A percentile compares a stretch with the other conserved stretches of the same genome.
Conservation (phyloP, 2,113 vertebrate species). For the Uria lomvia region DNA sequence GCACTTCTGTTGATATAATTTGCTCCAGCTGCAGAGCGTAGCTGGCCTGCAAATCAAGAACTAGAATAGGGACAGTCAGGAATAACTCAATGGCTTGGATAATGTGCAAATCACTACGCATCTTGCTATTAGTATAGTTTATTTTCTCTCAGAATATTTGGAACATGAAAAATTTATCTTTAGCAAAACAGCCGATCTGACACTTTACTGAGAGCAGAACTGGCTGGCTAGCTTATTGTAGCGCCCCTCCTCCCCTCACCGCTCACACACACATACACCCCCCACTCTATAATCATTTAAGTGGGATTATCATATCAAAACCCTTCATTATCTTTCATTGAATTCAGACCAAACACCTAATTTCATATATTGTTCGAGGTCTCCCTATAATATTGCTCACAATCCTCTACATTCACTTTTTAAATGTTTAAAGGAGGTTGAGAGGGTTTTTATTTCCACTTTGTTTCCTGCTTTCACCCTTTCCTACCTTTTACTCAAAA, state of each 20-base stretch:
- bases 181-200: conserved; percentile 82
- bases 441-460: background rate
- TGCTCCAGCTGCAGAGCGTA: conserved; percentile 86
- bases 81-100: conserved; percentile 88
- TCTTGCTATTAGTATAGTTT: conserved; percentile 82
- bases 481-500: conserved; percentile 7
- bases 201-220: conserved; percentile 74
- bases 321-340: conserved; percentile 62
- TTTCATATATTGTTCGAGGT: conserved; percentile 58
- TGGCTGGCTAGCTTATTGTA: conserved; percentile 74
- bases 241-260: conserved; percentile 49
- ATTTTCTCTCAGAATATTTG: conserved; percentile 81
- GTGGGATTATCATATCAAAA: conserved; percentile 72
- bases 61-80: conserved; percentile 87
- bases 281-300: conserved; percentile 63
- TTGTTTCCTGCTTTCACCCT: background rate
- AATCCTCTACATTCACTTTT: conserved; percentile 33
- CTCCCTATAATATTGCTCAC: conserved; percentile 7
- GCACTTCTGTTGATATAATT: conserved; percentile 89
- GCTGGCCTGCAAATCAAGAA: conserved; percentile 87
- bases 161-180: conserved; percentile 84
- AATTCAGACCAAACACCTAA: conserved; percentile 66
- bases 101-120: conserved; percentile 86
- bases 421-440: conserved; percentile 6
- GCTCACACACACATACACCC: conserved; percentile 16